Evolutionary conservation across 2,113 vertebrate species (phyloP).

Genomic region (Podarcis muralis): DNA sequence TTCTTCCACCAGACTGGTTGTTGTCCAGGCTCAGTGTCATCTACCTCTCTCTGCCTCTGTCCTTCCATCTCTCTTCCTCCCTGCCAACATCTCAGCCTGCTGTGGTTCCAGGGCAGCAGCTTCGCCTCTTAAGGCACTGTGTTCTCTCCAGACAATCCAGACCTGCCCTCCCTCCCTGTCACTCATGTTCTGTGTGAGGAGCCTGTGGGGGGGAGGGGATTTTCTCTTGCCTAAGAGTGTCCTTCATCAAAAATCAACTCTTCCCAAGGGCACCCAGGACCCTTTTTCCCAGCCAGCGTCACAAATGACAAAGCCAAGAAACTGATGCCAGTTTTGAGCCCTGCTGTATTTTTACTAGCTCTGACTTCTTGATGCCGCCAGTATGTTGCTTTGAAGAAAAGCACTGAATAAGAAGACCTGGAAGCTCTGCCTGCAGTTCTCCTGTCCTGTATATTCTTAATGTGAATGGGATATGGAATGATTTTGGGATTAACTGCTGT

Average conservation of each 20-base stretch:
- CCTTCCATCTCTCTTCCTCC: neutral
- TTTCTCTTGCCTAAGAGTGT: neutral
- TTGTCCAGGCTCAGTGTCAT: neutral
- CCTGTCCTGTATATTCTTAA: neutral
- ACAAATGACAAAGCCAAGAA: neutral
- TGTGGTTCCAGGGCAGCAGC: neutral
- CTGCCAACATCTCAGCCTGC: neutral
- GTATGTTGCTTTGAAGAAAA: neutral
- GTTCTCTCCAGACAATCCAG: neutral
- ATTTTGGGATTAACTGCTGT: neutral
- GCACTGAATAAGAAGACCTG: neutral
- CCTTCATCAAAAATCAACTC: neutral
- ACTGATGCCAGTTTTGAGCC: neutral
- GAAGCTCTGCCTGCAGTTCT: neutral
- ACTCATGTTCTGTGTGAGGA: neutral
- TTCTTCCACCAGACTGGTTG: neutral
- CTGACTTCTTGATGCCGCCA: neutral
- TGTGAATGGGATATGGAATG: neutral
- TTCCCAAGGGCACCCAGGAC: neutral
- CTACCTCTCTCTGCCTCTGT: constrained; percentile 18
- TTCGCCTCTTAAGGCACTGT: neutral
- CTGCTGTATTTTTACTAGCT: neutral
- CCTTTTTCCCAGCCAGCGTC: neutral
- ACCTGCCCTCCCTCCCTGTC: neutral
- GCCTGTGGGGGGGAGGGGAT: no score